phyloP scores from a whole-genome alignment of 2,797 vertebrate species.

The Silurus lanzhouensis region DNA sequence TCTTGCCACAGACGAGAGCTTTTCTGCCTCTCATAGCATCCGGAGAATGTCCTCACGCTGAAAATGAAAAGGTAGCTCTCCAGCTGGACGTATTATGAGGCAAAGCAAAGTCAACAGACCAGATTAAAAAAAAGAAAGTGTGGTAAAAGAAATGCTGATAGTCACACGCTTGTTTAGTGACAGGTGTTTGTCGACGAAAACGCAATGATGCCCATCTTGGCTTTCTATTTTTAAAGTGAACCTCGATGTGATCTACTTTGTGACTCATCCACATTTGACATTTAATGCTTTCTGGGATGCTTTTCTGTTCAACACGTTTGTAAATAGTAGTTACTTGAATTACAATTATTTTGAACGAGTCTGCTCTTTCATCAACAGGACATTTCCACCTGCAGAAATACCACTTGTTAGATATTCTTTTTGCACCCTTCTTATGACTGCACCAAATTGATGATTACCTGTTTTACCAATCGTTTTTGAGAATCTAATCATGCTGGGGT shows the following conservation, averaged over 20 bases:
- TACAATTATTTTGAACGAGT: not conserved
- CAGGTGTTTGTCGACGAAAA: slow-evolving; percentile 47
- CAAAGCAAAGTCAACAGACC: slow-evolving; percentile 60
- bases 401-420: not conserved
- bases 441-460: not conserved
- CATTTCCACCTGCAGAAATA: not conserved
- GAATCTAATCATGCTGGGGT: not conserved
- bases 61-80: slow-evolving; percentile 67
- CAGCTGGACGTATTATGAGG: slow-evolving; percentile 53
- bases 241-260: too few species aligned
- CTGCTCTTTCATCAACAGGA: not conserved
- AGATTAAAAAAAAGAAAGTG: slow-evolving; percentile 38
- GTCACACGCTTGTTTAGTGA: slow-evolving; percentile 19
- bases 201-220: slow-evolving; percentile 28
- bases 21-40: slow-evolving; percentile 69
- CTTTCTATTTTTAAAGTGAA: too few species aligned
- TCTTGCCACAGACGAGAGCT: slow-evolving; percentile 68
- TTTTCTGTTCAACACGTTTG: not conserved
- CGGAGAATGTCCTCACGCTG: slow-evolving; percentile 72
- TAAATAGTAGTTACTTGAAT: not conserved
- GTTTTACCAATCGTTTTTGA: not conserved
- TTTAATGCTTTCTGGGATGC: not conserved
- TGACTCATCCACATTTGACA: not conserved
- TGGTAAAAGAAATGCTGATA: slow-evolving; percentile 21
- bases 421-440: too few species aligned